Conservation (phyloP, 1,140 invertebrate species). For the Triops longicaudatus region DNA sequence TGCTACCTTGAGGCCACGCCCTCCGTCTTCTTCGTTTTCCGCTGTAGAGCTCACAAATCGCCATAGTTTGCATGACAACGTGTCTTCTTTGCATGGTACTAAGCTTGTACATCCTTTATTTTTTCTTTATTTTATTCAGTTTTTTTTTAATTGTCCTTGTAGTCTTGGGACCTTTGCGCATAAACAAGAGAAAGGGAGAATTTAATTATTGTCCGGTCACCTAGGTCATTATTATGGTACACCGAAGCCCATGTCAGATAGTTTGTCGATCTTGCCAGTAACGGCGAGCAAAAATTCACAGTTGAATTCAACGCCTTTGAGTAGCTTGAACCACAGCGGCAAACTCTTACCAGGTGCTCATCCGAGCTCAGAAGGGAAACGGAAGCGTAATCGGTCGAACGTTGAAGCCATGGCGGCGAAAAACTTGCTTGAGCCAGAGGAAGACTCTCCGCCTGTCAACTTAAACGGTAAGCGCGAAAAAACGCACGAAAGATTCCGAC, state of each 20-base stretch:
- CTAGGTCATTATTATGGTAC: conserved; percentile 50
- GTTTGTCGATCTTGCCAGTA: conserved; percentile 34
- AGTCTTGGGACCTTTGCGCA: background rate
- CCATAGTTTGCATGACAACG: background rate
- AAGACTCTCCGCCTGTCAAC: conserved; percentile 5
- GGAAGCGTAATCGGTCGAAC: conserved; percentile 48
- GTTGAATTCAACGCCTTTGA: background rate
- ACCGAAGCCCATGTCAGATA: conserved; percentile 44
- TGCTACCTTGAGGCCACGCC: conserved; percentile 7
- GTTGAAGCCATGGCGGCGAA: conserved; percentile 46
- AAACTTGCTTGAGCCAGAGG: conserved; percentile 28
- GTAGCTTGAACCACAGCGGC: background rate
- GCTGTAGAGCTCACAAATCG: conserved; percentile 18
- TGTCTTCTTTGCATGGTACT: conserved; percentile 1
- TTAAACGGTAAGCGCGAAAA: conserved; percentile 18
- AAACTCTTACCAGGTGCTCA: conserved; percentile 44
- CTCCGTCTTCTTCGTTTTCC: background rate
- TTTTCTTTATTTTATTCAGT: conserved; percentile 19
- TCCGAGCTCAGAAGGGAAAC: conserved; percentile 49
- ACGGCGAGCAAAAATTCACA: conserved; percentile 19
- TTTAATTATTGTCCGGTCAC: conserved; percentile 28
- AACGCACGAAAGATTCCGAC: background rate
- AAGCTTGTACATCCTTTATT: background rate
- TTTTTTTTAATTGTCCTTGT: background rate
- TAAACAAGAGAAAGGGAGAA: background rate